These are phyloP conservation scores for Rattus norvegicus DNA, from an alignment of 2,113 vertebrate species.

Conservation along the genomic window DNA sequence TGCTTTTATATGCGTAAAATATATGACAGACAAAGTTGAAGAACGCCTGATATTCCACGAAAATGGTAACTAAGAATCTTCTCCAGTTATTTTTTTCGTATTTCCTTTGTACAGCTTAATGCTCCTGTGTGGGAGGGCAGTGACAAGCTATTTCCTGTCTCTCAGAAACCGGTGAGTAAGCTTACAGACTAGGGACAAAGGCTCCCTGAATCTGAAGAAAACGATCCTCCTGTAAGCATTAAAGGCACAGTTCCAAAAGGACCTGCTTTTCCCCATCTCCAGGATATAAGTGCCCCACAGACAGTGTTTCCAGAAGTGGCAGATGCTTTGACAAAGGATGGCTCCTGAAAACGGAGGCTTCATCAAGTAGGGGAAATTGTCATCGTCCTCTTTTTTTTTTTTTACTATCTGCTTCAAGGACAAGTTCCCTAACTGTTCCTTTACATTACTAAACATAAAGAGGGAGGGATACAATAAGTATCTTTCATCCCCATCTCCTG, in stretches of 20 bases:
- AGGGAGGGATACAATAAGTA: not conserved
- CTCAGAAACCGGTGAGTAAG: conserved; percentile 48
- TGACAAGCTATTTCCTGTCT: conserved; percentile 27
- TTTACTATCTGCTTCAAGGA: not conserved
- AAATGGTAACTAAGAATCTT: not conserved
- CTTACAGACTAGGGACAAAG: not conserved
- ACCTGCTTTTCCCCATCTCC: accelerated
- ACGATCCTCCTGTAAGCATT: not conserved
- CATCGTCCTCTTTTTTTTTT: not conserved
- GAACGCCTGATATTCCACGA: not conserved
- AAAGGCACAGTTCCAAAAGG: not conserved
- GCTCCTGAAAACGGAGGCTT: not conserved
- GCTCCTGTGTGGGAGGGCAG: not conserved
- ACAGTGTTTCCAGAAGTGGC: not conserved
- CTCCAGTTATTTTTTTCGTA: not conserved
- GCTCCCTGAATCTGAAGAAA: not conserved
- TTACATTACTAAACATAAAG: not conserved
- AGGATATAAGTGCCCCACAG: not conserved
- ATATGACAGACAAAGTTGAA: not conserved
- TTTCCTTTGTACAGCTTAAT: not conserved
- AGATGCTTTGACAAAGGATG: not conserved
- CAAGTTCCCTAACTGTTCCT: not conserved
- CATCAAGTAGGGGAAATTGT: not conserved
- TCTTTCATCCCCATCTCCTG: not conserved
- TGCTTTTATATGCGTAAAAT: not conserved